phyloP scores from a whole-genome alignment of 2,113 vertebrate genomes.

The Plotosus lineatus region DNA sequence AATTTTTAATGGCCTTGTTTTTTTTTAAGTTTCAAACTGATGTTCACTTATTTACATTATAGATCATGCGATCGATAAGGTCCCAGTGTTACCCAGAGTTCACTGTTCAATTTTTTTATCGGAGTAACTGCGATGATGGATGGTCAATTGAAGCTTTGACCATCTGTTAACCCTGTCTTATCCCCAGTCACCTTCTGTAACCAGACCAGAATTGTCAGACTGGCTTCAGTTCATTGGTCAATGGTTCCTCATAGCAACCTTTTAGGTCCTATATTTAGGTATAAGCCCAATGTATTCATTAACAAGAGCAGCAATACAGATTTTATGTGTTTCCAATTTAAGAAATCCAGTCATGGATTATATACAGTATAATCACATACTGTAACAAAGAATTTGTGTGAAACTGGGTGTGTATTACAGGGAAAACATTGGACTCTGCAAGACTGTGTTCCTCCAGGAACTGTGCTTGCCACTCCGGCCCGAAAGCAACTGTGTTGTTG shows the following conservation, averaged over 20 bases:
- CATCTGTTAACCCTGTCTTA: neutral
- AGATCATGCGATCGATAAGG: neutral
- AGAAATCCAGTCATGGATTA: neutral
- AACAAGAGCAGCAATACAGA: neutral
- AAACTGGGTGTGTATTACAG: neutral
- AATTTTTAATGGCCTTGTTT: neutral
- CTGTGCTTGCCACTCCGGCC: slow-evolving; percentile 1
- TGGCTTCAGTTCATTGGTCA: neutral
- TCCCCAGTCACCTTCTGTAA: neutral
- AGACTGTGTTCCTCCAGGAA: neutral
- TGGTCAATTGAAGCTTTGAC: neutral
- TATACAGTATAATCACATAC: too few species aligned
- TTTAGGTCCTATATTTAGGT: slow-evolving; percentile 37
- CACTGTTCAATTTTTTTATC: neutral
- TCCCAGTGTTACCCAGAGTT: neutral
- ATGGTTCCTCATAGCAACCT: slow-evolving; percentile 64
- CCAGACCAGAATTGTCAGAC: slow-evolving; percentile 13
- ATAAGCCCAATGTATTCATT: neutral
- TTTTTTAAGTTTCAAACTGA: slow-evolving; percentile 28
- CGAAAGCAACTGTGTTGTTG: slow-evolving; percentile 45
- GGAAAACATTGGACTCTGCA: neutral
- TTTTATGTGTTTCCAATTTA: neutral
- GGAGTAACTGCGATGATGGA: neutral
- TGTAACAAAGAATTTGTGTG: neutral
- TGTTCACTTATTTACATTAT: neutral